phyloP scores from a whole-genome alignment of 2,888 invertebrate genomes.

The Rhorus exstirpatorius region DNA sequence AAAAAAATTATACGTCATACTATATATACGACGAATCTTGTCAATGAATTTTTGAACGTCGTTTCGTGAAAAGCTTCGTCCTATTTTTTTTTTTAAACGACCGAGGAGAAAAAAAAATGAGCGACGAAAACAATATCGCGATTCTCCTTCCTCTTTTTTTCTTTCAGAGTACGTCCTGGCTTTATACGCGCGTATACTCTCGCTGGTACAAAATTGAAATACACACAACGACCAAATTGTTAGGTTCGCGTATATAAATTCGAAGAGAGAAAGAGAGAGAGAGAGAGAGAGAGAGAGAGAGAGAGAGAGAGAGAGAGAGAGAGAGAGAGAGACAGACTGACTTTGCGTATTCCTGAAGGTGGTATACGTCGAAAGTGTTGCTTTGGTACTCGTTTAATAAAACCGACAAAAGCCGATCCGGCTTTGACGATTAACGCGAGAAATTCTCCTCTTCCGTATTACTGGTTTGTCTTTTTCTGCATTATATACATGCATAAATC shows the following conservation, averaged over 20 bases:
- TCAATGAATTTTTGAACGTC: not conserved
- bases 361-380: not conserved
- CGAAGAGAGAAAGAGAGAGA: constrained; percentile 13
- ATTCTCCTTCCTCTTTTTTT: not conserved
- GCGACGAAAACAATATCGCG: not conserved
- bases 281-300: too few species aligned
- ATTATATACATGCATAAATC: not conserved
- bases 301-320: too few species aligned
- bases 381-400: constrained; percentile 17
- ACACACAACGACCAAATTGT: not conserved
- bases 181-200: not conserved
- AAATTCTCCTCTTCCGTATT: not conserved
- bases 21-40: not conserved
- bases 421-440: constrained; percentile 29
- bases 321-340: too few species aligned
- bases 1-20: too few species aligned
- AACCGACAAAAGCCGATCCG: constrained; percentile 33
- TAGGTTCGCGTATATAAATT: not conserved
- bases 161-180: not conserved
- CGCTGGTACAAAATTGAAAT: not conserved
- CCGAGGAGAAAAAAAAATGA: not conserved
- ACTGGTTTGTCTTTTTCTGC: not conserved
- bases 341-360: not conserved
- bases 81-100: constrained; percentile 1
- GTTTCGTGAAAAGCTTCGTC: constrained; percentile 3